Percentiles rank a stretch among this genome's conserved stretches.
phyloP scores from a whole-genome alignment of 2,797 vertebrate genomes.

The Pseudochromis fuscus region DNA sequence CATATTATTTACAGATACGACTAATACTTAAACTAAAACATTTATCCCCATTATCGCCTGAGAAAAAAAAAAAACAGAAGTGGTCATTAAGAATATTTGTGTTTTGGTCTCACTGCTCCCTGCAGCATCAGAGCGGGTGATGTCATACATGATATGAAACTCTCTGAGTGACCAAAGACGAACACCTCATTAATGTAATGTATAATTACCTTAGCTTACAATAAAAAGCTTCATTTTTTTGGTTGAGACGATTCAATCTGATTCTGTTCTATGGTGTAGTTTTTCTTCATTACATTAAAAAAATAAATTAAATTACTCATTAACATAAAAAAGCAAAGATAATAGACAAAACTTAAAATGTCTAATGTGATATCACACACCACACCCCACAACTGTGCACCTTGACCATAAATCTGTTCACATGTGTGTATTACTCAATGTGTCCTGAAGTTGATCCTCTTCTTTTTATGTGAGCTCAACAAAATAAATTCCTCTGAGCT shows the following conservation, averaged over 20 bases:
- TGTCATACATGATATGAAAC: no score
- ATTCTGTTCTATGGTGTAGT: neutral
- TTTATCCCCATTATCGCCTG: constrained; percentile 5
- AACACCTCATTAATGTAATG: neutral
- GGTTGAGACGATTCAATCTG: neutral
- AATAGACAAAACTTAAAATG: neutral
- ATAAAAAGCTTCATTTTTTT: neutral
- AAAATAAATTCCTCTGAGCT: neutral
- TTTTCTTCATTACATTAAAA: neutral
- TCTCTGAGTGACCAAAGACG: neutral
- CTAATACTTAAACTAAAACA: constrained; percentile 19
- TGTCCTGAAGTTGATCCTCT: neutral
- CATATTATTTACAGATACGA: constrained; percentile 28
- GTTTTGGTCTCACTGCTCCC: constrained; percentile 8
- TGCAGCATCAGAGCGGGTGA: neutral
- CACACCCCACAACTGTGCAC: neutral
- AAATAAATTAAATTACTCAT: neutral
- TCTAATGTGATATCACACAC: neutral
- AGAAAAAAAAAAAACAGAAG: constrained; percentile 13
- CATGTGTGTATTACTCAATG: neutral
- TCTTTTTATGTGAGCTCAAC: neutral
- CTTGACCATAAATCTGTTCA: neutral
- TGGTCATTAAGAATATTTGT: constrained; percentile 6
- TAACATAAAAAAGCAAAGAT: neutral
- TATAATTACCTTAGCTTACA: neutral